Base-by-base conservation (phyloP, 2,888 invertebrate genomes). In the Uropetala carovei region DNA sequence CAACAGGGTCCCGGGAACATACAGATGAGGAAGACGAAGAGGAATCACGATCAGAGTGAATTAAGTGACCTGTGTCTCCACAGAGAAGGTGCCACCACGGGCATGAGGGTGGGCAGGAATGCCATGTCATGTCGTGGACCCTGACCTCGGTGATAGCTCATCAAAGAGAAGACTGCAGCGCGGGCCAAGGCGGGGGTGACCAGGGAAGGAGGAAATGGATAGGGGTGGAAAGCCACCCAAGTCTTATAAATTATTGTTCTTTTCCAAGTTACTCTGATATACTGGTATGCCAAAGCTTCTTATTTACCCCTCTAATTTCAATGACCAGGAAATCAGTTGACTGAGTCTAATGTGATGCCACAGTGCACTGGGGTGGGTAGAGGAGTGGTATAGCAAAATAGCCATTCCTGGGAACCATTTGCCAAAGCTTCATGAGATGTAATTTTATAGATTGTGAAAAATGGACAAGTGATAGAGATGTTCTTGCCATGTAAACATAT, bases 1-100 rank as follows among this genome's bases (percentile, higher is more conserved):
- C 85, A 27, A 43, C 86, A 57, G 68, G 86, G 58, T 56, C 60
- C 43, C 86, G 11, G 9, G 85, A 85, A 11, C 85, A 85, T 60
- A 86, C 68, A 16, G 92, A 92, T 30, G 92, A 92, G 8, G 92
- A 92, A 18, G 92, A 86, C 14, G 86, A 92, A 18, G 91, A 68
- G 0, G 92, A 60, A 64, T 92, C 89, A n/a, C 60, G 64, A 68
- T 89, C 89, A 56, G 89, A 89, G 30, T 89, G 89, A 89, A 13
- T 18, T 64, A 11, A n/a, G 57, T 43, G 57, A 83, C 43, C 83
- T 57, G 18, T 57, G 56, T 82, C 0, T 16, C 16, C 64, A 8
- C 3, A 43, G 82, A 82, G 82, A 27, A 56, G 43, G 82, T 10
- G 56, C 30, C 82, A 43, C 30, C 82, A 43, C 16, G 82, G 82